Percentiles rank a stretch among this genome's conserved stretches.
phyloP scores from a whole-genome alignment of 2,113 vertebrate genomes.

The Paramisgurnus dabryanus region DNA sequence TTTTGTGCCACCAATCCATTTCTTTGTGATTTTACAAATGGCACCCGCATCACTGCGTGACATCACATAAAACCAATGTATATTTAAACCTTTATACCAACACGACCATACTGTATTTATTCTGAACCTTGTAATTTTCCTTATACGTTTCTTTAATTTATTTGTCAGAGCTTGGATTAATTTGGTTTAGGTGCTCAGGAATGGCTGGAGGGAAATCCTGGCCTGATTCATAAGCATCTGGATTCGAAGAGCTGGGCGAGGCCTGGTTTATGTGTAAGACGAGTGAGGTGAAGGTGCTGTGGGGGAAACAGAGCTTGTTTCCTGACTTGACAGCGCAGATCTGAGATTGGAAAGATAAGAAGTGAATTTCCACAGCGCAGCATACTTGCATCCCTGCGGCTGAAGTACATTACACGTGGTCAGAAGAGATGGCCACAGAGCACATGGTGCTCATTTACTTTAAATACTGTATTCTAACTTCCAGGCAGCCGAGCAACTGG shows the following conservation, averaged over 20 bases:
- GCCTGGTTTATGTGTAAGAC: background rate
- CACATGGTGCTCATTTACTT: conserved; percentile 38
- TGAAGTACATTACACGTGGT: background rate
- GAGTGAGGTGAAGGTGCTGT: conserved; percentile 5
- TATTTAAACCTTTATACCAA: no score
- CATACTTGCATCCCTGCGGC: background rate
- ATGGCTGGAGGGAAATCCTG: conserved; percentile 9
- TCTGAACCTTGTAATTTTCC: background rate
- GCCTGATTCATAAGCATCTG: background rate
- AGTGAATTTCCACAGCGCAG: conserved; percentile 6
- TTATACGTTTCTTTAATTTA: background rate
- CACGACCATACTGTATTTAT: background rate
- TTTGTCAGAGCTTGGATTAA: background rate
- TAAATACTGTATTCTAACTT: conserved; percentile 1
- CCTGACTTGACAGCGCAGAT: background rate
- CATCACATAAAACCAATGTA: background rate
- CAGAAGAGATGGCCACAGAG: background rate
- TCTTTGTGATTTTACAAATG: no score
- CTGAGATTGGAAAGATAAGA: conserved; percentile 16
- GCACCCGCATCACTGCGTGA: no score
- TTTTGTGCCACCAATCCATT: no score
- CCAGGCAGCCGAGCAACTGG: background rate
- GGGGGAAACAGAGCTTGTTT: conserved; percentile 5
- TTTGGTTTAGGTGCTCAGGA: background rate
- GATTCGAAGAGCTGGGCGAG: background rate